These are phyloP conservation scores for Erinaceus europaeus DNA, from an alignment of 2,113 vertebrate species.

Conservation along the genomic window DNA sequence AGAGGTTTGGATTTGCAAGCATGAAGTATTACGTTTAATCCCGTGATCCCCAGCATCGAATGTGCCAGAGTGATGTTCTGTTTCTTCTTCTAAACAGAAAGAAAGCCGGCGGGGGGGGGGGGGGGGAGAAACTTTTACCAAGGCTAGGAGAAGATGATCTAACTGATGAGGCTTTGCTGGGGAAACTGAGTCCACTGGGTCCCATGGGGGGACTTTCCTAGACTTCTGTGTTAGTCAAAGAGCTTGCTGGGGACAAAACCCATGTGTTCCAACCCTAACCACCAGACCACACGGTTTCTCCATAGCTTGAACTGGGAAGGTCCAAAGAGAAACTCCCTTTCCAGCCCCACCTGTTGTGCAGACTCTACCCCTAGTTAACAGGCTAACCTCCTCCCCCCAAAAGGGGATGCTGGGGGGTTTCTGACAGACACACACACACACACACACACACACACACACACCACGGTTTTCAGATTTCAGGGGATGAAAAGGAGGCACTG, in stretches of 20 bases:
- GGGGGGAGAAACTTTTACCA: neutral
- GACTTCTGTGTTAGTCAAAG: constrained; percentile 56
- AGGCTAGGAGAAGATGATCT: neutral
- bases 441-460: no score
- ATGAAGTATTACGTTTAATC: no score
- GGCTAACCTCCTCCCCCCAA: neutral
- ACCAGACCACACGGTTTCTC: constrained; percentile 75
- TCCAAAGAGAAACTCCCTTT: constrained; percentile 77
- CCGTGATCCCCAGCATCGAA: no score
- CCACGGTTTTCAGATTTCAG: constrained; percentile 73
- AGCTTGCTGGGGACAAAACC: constrained; percentile 61
- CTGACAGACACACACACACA: constrained; percentile 73
- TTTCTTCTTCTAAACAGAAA: no score
- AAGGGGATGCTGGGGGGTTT: constrained; percentile 74
- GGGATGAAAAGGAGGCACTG: constrained; percentile 69
- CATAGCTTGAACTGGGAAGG: constrained; percentile 67
- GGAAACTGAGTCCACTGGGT: constrained; percentile 68
- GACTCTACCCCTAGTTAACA: constrained; percentile 41
- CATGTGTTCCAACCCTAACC: constrained; percentile 61
- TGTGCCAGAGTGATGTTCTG: no score
- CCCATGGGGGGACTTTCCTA: constrained; percentile 63
- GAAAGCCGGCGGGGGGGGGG: no score
- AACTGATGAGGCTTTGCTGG: neutral
- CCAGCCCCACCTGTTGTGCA: constrained; percentile 42
- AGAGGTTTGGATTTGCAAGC: no score